Percentiles rank a stretch among this genome's conserved stretches.
phyloP scores from a whole-genome alignment of 2,113 vertebrate species.

The Panthera uncia region DNA sequence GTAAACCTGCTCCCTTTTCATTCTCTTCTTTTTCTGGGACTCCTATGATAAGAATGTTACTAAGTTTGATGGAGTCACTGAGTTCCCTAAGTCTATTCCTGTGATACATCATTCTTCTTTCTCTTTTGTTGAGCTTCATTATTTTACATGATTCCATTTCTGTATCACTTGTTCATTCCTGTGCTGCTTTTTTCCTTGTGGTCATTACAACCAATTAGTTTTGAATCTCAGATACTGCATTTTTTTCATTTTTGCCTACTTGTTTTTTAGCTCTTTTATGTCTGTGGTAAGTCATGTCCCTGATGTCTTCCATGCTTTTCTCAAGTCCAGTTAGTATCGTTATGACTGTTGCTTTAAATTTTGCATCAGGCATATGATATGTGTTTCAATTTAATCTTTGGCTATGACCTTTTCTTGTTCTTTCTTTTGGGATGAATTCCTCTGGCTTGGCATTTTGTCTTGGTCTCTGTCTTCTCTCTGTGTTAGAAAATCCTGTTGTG shows the following conservation, averaged over 20 bases:
- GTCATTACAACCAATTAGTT: background rate
- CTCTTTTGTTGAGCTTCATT: background rate
- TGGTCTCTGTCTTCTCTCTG: background rate
- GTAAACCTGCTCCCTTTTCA: background rate
- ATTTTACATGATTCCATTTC: background rate
- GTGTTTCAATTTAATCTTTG: background rate
- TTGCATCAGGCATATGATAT: background rate
- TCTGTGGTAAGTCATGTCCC: background rate
- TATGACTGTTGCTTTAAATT: background rate
- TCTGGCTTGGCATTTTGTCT: background rate
- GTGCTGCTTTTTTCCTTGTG: background rate
- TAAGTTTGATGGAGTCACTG: background rate
- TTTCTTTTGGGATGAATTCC: background rate
- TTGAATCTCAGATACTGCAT: background rate
- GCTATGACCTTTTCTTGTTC: background rate
- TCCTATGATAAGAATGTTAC: background rate
- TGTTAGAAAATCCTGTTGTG: background rate
- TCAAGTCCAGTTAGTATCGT: background rate
- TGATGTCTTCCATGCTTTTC: background rate
- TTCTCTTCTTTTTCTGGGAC: background rate
- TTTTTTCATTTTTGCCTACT: background rate
- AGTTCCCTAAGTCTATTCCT: background rate
- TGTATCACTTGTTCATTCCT: background rate
- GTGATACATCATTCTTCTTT: background rate
- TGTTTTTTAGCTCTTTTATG: background rate